A percentile compares a stretch with the other conserved stretches of the same genome.
Conservation (phyloP, 2,888 invertebrate species). For the Meta bourneti region DNA sequence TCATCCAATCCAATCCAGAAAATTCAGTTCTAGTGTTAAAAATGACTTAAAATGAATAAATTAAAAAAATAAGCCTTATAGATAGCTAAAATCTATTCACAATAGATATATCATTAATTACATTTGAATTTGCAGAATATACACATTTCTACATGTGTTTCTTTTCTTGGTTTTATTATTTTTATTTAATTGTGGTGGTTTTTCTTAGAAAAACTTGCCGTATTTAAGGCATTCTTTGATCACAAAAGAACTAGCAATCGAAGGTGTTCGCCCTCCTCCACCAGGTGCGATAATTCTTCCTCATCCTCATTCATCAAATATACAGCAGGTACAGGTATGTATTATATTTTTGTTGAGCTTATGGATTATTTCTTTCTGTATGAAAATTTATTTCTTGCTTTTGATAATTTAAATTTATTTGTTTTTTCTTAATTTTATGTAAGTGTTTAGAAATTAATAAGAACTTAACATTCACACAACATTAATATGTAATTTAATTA, state of each 20-base stretch:
- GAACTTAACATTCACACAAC: neutral
- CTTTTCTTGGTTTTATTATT: neutral
- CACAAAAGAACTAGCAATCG: constrained; percentile 93
- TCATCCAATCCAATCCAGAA: too few species aligned
- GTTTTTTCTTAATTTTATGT: too few species aligned
- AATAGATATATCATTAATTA: neutral
- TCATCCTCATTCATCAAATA: constrained; percentile 56
- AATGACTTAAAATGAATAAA: too few species aligned
- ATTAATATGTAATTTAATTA: neutral
- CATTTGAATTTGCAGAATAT: neutral
- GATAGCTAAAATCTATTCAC: too few species aligned
- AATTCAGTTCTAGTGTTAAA: too few species aligned
- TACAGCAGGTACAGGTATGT: constrained; percentile 78
- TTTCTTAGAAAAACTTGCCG: constrained; percentile 92
- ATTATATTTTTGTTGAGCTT: neutral
- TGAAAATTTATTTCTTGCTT: neutral
- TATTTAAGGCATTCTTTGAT: constrained; percentile 93
- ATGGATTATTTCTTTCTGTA: neutral
- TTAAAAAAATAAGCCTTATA: too few species aligned
- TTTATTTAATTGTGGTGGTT: neutral
- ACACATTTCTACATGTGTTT: neutral
- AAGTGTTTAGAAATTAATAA: neutral
- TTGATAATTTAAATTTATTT: too few species aligned
- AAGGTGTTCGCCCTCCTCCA: constrained; percentile 95
- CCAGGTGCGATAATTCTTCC: constrained; percentile 83